A percentile compares a stretch with the other conserved stretches of the same genome.
phyloP scores from a whole-genome alignment of 2,113 vertebrate species.

The Leptosomus discolor region DNA sequence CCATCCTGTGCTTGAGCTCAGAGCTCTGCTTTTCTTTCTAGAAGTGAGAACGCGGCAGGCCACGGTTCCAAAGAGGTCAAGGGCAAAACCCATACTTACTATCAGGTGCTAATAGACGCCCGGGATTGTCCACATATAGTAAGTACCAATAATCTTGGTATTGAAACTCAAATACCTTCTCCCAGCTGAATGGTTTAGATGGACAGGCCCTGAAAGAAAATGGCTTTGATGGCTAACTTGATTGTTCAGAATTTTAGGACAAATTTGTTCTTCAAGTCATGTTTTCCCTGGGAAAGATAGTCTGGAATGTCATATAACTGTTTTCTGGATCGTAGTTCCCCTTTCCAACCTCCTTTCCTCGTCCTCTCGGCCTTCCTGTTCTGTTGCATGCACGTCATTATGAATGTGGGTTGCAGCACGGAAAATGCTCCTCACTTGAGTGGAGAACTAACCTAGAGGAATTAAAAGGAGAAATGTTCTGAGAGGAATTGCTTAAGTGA shows the following conservation, averaged over 20 bases:
- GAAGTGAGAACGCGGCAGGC: slow-evolving; percentile 78
- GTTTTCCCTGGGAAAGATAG: background rate
- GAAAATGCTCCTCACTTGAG: background rate
- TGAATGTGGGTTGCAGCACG: background rate
- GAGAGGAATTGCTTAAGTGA: background rate
- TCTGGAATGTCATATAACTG: background rate
- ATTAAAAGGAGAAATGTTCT: background rate
- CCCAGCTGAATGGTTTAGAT: rapidly evolving
- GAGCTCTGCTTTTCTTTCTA: slow-evolving; percentile 1
- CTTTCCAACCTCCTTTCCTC: background rate
- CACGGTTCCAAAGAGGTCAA: slow-evolving; percentile 96
- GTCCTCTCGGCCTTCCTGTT: background rate
- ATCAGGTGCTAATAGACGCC: slow-evolving; percentile 94
- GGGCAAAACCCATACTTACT: slow-evolving; percentile 96
- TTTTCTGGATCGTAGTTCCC: background rate
- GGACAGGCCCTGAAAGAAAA: background rate
- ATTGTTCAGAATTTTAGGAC: background rate
- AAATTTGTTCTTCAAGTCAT: background rate
- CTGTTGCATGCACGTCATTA: background rate
- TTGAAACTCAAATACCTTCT: background rate
- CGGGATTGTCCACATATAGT: slow-evolving; percentile 96
- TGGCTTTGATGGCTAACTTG: background rate
- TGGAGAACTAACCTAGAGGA: background rate
- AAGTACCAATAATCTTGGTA: slow-evolving; percentile 56
- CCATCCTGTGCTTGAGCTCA: background rate